These are phyloP conservation scores for Merluccius polli DNA, from an alignment of 2,797 vertebrate species.

Conservation along the genomic window DNA sequence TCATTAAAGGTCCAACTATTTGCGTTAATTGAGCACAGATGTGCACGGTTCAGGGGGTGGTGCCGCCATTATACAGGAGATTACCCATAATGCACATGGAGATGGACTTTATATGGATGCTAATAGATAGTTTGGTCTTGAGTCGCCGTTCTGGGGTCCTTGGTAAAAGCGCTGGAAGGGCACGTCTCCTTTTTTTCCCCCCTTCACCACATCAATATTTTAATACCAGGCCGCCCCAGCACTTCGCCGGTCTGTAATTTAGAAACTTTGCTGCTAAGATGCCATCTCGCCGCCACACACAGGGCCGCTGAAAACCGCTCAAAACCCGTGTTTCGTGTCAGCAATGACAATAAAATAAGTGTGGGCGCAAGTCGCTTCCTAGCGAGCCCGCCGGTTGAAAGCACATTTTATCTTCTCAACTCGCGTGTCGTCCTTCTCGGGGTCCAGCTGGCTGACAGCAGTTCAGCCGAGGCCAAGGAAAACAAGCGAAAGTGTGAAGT, in stretches of 20 bases:
- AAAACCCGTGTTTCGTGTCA: not conserved
- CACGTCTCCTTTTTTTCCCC: not conserved
- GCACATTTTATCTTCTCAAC: not conserved
- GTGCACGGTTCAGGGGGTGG: slow-evolving; percentile 34
- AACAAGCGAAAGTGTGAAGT: not conserved
- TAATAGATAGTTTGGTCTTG: slow-evolving; percentile 20
- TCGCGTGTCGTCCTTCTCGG: too few species aligned
- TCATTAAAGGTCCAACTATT: slow-evolving; percentile 44
- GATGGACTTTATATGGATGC: slow-evolving; percentile 30
- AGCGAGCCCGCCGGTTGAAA: not conserved
- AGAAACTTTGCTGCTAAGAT: not conserved
- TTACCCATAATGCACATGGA: slow-evolving; percentile 34
- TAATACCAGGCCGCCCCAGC: not conserved
- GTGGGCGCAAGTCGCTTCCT: not conserved
- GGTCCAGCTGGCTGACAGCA: too few species aligned
- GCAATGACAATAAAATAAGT: not conserved
- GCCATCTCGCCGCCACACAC: not conserved
- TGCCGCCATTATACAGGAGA: slow-evolving; percentile 37
- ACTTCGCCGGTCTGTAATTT: not conserved
- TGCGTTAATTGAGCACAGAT: slow-evolving; percentile 51
- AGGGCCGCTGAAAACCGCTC: not conserved
- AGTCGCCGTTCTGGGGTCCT: not conserved
- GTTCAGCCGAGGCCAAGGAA: not conserved
- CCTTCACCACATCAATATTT: not conserved
- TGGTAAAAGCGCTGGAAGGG: not conserved